A percentile compares a stretch with the other conserved stretches of the same genome.
These are phyloP conservation scores for Aethes cnicana DNA, from an alignment of 2,888 invertebrate genomes.

Conservation along the genomic window DNA sequence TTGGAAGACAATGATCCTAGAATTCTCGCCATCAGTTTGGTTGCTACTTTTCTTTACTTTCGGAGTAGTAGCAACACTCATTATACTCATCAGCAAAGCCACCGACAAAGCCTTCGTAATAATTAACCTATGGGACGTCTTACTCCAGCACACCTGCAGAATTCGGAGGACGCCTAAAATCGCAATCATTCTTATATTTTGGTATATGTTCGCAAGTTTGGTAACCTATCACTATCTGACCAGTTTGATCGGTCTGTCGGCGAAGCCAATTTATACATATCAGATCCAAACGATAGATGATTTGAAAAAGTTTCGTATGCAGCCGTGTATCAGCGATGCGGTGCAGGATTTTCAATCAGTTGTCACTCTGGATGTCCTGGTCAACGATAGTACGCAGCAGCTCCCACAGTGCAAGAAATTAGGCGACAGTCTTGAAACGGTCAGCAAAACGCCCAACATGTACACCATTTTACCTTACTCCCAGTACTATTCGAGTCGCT, in stretches of 20 bases:
- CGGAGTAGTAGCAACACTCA: slow-evolving; percentile 39
- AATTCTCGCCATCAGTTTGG: slow-evolving; percentile 49
- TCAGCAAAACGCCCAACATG: slow-evolving; percentile 41
- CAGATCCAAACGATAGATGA: slow-evolving; percentile 47
- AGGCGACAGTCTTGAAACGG: slow-evolving; percentile 43
- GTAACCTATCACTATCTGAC: slow-evolving; percentile 51
- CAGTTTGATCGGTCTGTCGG: slow-evolving; percentile 47
- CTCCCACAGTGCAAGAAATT: slow-evolving; percentile 19
- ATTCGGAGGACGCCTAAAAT: slow-evolving; percentile 34
- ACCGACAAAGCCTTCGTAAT: slow-evolving; percentile 42
- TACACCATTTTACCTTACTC: slow-evolving; percentile 46
- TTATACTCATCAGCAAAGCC: slow-evolving; percentile 36
- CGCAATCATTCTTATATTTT: background rate
- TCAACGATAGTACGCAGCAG: background rate
- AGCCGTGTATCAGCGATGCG: slow-evolving; percentile 51
- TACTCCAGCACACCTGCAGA: slow-evolving; percentile 43
- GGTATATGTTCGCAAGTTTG: slow-evolving; percentile 11
- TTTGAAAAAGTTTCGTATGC: slow-evolving; percentile 39
- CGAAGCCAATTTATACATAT: slow-evolving; percentile 44
- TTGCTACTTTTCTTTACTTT: slow-evolving; percentile 40
- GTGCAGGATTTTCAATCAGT: slow-evolving; percentile 35
- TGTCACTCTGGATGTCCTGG: background rate
- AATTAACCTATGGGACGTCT: slow-evolving; percentile 43
- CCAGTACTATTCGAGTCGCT: slow-evolving; percentile 44
- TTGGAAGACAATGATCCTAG: slow-evolving; percentile 50